Evolutionary conservation across 1,140 invertebrate genomes (phyloP).

Genomic region (Zaprionus capensis): DNA sequence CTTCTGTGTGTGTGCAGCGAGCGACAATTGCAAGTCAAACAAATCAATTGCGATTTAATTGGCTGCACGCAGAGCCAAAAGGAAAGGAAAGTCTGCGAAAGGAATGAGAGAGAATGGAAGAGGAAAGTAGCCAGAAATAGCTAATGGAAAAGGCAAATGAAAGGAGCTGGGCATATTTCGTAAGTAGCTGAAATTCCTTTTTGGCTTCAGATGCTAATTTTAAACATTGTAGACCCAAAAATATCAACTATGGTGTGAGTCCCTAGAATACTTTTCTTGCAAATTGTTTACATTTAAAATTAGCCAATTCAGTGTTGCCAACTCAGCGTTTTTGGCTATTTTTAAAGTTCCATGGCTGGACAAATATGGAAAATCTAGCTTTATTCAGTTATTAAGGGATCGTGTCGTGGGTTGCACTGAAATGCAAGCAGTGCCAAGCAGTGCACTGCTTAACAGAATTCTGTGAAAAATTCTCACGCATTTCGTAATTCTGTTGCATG

Average conservation of each 20-base stretch:
- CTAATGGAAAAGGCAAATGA: not conserved
- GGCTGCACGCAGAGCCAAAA: slow-evolving; percentile 30
- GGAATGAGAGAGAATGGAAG: not conserved
- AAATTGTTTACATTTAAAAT: not conserved
- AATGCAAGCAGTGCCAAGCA: too few relatives aligned
- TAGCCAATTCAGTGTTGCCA: not conserved
- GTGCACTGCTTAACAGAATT: too few relatives aligned
- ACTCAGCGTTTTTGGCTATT: too few relatives aligned
- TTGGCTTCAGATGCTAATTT: not conserved
- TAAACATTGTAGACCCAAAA: slow-evolving; percentile 1
- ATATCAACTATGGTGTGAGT: not conserved
- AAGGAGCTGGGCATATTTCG: not conserved
- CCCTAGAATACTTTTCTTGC: not conserved
- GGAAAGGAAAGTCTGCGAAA: slow-evolving; percentile 1
- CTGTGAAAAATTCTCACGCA: not conserved
- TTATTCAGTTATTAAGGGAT: too few relatives aligned
- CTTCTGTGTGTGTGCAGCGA: slow-evolving; percentile 4
- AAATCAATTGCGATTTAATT: slow-evolving; percentile 53
- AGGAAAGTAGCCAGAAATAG: not conserved
- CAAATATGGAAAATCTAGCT: too few relatives aligned
- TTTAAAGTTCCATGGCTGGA: too few relatives aligned
- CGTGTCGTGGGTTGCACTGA: too few relatives aligned
- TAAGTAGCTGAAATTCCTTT: not conserved
- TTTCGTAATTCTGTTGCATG: slow-evolving; percentile 8
- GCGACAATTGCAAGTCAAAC: slow-evolving; percentile 26